These are phyloP conservation scores for Drosophila navojoa DNA, from an alignment of 1,140 invertebrate genomes.

Conservation along the genomic window DNA sequence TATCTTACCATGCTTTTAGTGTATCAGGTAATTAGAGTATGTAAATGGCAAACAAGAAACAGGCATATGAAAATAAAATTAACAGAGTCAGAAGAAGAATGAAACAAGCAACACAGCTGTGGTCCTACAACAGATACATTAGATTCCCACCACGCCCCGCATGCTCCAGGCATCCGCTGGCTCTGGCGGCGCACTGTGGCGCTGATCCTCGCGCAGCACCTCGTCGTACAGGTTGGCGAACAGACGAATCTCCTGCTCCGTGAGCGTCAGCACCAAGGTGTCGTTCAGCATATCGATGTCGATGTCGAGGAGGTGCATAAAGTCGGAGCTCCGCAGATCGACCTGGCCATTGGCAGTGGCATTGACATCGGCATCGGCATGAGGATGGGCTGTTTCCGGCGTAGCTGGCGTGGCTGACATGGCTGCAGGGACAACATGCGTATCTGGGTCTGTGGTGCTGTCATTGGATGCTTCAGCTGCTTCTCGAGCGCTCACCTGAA, in stretches of 20 bases:
- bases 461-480: slow-evolving; percentile 28
- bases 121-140: background rate
- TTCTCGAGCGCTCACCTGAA: slow-evolving; percentile 36
- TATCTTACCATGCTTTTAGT: too few species aligned
- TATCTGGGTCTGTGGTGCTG: slow-evolving; percentile 33
- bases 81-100: background rate
- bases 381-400: background rate
- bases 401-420: background rate
- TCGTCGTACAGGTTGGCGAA: slow-evolving; percentile 53
- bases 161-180: background rate
- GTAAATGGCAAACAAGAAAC: background rate
- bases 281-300: slow-evolving; percentile 39
- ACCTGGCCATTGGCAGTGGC: background rate
- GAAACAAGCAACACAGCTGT: background rate
- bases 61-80: background rate
- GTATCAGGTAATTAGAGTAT: background rate
- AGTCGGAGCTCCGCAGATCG: slow-evolving; percentile 1
- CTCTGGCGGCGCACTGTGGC: slow-evolving; percentile 4
- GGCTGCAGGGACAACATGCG: slow-evolving; percentile 33
- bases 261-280: slow-evolving; percentile 55
- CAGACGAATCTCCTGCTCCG: slow-evolving; percentile 59
- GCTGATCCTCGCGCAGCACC: slow-evolving; percentile 13
- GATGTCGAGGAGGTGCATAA: slow-evolving; percentile 14
- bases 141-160: slow-evolving; percentile 11
- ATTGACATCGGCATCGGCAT: too few species aligned